Evolutionary conservation across 2,888 invertebrate genomes (phyloP), one percentile per base, ranked within the genome.

Genomic region (Brassicogethes aeneus): DNA sequence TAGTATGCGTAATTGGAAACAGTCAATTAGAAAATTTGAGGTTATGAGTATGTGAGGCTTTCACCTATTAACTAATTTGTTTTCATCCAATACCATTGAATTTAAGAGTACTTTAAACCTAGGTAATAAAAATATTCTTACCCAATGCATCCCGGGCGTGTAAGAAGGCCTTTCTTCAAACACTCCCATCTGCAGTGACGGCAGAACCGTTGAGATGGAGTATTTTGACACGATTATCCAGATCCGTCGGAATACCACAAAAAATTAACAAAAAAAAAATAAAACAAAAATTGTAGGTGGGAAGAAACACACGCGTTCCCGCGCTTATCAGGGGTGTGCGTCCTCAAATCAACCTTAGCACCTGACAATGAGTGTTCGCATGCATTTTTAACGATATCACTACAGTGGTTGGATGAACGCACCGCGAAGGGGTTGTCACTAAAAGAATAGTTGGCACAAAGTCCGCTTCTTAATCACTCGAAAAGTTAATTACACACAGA

Each of bases 131-230:
- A 10, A 7, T 23, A 7, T 32, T 68, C 82, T 80, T 74, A 87
- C 87, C 87, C 87, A 88, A 82, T 87, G 87, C 87, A 88, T 82
- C 77, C 80, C 87, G 82, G 82, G 83, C 79, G 82, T 80, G 75
- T 79, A 76, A 70, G 72, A 72, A 69, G 72, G 74, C 72, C 77
- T 76, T 75, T 85, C 85, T 79, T 85, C 85, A 82, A 84, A 87
- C 76, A 88, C 86, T 85, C 87, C 87, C 87, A 88, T 88, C 85
- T 85, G 86, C 80, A 74, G 75, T 67, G 73, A 65, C 65, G 66
- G 64, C 66, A 59, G 59, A 54, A 57, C 65, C 55, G 49, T 43
- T 43, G 54, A 52, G 49, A 48, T 45, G 45, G 49, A 51, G 46
- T 49, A 48, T 41, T 51, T 42, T 50, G 50, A 48, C 51, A 47